Evolutionary conservation across 2,113 vertebrate species (phyloP), one percentile per base, ranked within the genome.

Genomic region (Chaetorhynchus papuensis): DNA sequence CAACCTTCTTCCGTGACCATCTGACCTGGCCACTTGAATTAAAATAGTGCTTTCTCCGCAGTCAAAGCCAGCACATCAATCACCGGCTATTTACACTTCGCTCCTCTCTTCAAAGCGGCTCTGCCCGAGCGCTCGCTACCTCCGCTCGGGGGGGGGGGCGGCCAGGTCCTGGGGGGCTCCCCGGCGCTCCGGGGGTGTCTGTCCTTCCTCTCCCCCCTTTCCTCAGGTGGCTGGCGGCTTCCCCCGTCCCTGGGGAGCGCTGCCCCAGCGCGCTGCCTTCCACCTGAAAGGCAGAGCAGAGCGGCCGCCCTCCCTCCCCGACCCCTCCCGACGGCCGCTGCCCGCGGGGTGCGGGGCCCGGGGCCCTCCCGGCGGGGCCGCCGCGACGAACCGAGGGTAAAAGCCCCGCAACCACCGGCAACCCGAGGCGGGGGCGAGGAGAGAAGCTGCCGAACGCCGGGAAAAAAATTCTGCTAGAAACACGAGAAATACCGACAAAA

Each of bases 11-110:
- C 96, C 94, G 88, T 93, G 95, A 96, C 94, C 94, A 90, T 95
- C 96, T 96, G 92, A 94, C 95, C 94, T 90, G 95, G 90, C 93
- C 95, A 94, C 93, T 95, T 96, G 92, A 97, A 97, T 96, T 93
- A 75, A 96, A 96, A 97, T 86, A 93, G 94, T 39, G 95, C 90
- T 96, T 96, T 96, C 92, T 96, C 95, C 94, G 87, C 96, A 76
- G 93, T 95, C 95, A 94, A 83, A 95, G 94, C 31, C 95, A 96
- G 95, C 96, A 91, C 96, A 97, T 97, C 96, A 88, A 94, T 94
- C 94, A 96, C 30, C 70, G 78, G 85, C 95, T 96, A 91, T 96
- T 96, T 96, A 91, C 94, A 93, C 89, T 83, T 69, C 81, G 61
- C 89, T 66, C 87, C 81, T 45, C 47, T 87, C 94, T 94, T 87